Conservation (phyloP, 2,888 invertebrate genomes). For the Lepidochitona cinerea region DNA sequence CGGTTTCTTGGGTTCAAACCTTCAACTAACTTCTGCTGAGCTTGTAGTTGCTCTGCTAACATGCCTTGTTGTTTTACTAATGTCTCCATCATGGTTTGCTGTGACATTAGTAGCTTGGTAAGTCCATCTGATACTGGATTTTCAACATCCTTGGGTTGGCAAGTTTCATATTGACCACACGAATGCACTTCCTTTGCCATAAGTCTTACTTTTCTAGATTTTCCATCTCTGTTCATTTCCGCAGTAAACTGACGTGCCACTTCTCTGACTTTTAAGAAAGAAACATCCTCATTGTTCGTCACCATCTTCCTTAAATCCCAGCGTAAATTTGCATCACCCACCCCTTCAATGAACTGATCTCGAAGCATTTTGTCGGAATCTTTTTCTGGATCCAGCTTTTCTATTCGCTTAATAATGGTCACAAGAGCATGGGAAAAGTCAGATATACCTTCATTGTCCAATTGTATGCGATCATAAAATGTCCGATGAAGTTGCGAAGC, state of each 20-base stretch:
- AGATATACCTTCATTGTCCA: neutral
- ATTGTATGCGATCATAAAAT: neutral
- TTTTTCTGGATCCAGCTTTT: neutral
- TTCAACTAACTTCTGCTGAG: neutral
- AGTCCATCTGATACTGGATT: no score
- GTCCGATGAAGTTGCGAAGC: neutral
- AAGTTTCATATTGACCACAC: no score
- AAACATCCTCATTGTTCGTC: slow-evolving; percentile 72
- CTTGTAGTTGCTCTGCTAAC: neutral
- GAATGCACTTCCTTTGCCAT: neutral
- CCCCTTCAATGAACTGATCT: slow-evolving; percentile 3
- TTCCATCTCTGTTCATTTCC: neutral
- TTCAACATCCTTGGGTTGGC: no score
- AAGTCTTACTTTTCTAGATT: neutral
- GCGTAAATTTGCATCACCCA: slow-evolving; percentile 52
- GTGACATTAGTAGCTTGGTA: neutral
- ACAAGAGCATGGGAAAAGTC: neutral
- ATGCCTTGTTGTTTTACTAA: neutral
- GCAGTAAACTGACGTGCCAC: neutral
- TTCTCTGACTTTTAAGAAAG: slow-evolving; percentile 45
- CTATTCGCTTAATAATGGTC: neutral
- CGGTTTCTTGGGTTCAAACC: neutral
- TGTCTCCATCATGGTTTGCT: neutral
- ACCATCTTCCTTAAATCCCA: slow-evolving; percentile 68
- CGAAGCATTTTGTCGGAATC: slow-evolving; percentile 1